phyloP scores from a whole-genome alignment of 2,113 vertebrate species.

The Psittacus erithacus region DNA sequence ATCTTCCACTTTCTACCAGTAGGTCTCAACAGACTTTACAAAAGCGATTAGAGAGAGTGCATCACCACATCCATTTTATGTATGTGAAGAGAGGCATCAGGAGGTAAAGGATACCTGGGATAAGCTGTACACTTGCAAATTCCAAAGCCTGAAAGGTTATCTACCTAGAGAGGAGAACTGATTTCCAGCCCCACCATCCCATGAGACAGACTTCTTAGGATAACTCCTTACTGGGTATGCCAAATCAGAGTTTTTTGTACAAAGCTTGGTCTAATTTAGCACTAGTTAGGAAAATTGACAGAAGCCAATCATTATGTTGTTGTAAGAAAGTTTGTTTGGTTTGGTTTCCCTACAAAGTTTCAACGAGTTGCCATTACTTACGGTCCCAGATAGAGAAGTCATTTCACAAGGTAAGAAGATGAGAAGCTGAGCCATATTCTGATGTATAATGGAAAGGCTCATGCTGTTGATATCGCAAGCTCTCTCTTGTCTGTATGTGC shows the following conservation, averaged over 20 bases:
- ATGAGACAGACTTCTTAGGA: neutral
- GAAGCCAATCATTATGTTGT: neutral
- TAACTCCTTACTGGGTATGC: neutral
- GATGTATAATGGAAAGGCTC: neutral
- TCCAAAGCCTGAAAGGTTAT: neutral
- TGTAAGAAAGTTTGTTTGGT: neutral
- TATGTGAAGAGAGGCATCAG: neutral
- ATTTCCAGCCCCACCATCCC: neutral
- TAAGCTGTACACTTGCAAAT: neutral
- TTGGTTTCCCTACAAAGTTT: neutral
- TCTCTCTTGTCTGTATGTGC: neutral
- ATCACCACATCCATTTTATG: neutral
- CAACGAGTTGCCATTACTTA: neutral
- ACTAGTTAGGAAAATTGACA: neutral
- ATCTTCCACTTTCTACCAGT: neutral
- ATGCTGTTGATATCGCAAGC: neutral
- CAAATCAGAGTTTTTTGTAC: neutral
- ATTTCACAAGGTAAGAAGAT: neutral
- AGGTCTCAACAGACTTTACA: neutral
- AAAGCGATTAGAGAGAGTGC: neutral
- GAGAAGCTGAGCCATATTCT: neutral
- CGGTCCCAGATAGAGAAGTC: neutral
- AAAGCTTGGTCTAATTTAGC: neutral
- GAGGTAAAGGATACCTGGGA: neutral
- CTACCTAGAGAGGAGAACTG: neutral